Conservation (phyloP, 2,113 vertebrate species). For the Anolis carolinensis region DNA sequence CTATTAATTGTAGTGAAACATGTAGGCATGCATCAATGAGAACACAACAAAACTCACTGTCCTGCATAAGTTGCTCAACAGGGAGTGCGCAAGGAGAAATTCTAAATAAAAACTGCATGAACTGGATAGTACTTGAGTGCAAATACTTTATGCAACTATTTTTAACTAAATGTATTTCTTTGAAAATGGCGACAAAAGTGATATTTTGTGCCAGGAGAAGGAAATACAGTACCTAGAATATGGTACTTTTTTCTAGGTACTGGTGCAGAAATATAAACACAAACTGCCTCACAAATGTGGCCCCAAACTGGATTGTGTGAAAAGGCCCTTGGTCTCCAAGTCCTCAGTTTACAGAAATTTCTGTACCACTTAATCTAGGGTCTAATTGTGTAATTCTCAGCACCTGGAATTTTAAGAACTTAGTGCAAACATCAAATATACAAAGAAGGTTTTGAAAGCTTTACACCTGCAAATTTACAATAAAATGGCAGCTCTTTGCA, state of each 20-base stretch:
- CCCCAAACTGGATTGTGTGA: conserved; percentile 19
- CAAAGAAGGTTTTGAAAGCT: conserved; percentile 28
- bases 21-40: background rate
- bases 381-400: conserved; percentile 37
- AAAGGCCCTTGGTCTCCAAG: background rate
- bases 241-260: conserved; percentile 12
- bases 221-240: background rate
- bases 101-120: background rate
- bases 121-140: background rate
- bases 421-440: conserved; percentile 72
- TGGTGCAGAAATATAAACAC: background rate
- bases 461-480: conserved; percentile 18
- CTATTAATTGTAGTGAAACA: background rate
- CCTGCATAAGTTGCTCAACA: background rate
- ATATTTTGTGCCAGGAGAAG: background rate
- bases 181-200: conserved; percentile 9
- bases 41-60: background rate
- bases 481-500: conserved; percentile 37
- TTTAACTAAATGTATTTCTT: background rate
- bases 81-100: conserved; percentile 2
- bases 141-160: background rate
- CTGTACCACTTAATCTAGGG: background rate
- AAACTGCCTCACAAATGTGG: background rate
- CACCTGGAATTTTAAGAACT: conserved; percentile 62
- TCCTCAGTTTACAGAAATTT: background rate